phyloP scores from a whole-genome alignment of 2,797 vertebrate genomes.

The Phoeniculus purpureus region DNA sequence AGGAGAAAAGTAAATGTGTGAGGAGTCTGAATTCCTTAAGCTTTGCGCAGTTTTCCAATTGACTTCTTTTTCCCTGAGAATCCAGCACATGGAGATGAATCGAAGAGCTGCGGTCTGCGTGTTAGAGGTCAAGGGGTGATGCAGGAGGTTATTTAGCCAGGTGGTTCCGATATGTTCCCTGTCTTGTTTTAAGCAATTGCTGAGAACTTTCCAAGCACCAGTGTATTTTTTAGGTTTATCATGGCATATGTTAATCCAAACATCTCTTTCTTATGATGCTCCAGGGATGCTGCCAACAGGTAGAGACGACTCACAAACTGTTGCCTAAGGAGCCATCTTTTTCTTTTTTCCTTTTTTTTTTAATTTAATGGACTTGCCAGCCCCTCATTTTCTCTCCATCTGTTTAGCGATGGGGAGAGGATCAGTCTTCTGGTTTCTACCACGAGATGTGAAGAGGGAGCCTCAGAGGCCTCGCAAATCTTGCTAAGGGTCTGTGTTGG shows the following conservation, averaged over 20 bases:
- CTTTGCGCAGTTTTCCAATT: not conserved
- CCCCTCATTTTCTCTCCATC: not conserved
- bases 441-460: not conserved
- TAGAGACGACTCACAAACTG: not conserved
- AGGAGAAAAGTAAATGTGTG: not conserved
- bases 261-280: not conserved
- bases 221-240: not conserved
- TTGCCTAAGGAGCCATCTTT: not conserved
- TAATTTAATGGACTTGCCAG: not conserved
- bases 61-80: not conserved
- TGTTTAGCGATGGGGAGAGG: not conserved
- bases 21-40: not conserved
- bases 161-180: not conserved
- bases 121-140: too few species aligned
- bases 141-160: not conserved
- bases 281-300: not conserved
- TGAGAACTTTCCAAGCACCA: not conserved
- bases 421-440: not conserved
- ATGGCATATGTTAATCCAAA: not conserved
- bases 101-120: accelerated
- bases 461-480: not conserved
- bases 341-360: not conserved
- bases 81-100: not conserved
- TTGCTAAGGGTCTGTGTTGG: not conserved
- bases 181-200: not conserved